Percentiles rank a stretch among this genome's conserved stretches.
Evolutionary conservation across 2,888 invertebrate genomes (phyloP).

Genomic region (Himalopsyche tibetana): DNA sequence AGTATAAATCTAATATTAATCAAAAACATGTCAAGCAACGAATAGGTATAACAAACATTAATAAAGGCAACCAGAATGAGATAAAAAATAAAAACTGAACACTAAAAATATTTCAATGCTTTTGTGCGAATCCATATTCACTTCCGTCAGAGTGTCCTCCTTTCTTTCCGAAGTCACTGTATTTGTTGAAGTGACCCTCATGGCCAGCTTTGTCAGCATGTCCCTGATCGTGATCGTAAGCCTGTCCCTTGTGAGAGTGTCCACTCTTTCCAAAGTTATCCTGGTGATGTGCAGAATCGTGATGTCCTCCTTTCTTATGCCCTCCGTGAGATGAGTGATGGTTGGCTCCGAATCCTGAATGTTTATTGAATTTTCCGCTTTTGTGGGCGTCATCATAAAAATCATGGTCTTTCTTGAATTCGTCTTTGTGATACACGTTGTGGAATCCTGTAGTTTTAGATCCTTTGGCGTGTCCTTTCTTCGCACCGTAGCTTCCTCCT

Average conservation of each 20-base stretch:
- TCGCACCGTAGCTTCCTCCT: slow-evolving; percentile 78
- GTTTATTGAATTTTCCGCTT: slow-evolving; percentile 81
- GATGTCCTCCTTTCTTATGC: slow-evolving; percentile 77
- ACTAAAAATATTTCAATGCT: slow-evolving; percentile 62
- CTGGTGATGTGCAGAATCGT: slow-evolving; percentile 76
- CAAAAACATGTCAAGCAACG: slow-evolving; percentile 42
- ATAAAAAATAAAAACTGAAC: slow-evolving; percentile 33
- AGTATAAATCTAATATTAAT: slow-evolving; percentile 40
- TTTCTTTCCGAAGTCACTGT: slow-evolving; percentile 77
- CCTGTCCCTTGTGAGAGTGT: slow-evolving; percentile 77
- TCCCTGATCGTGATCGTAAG: slow-evolving; percentile 76
- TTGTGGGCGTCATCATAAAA: slow-evolving; percentile 85
- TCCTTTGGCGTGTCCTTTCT: slow-evolving; percentile 81
- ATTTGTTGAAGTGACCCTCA: slow-evolving; percentile 76
- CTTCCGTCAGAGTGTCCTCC: slow-evolving; percentile 74
- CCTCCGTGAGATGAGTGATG: slow-evolving; percentile 77
- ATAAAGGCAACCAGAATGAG: slow-evolving; percentile 38
- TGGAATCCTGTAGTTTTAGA: slow-evolving; percentile 84
- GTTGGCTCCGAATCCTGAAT: slow-evolving; percentile 77
- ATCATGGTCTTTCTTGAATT: slow-evolving; percentile 86
- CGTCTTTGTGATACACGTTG: slow-evolving; percentile 85
- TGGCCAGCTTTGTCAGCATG: slow-evolving; percentile 78
- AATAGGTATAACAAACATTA: slow-evolving; percentile 35
- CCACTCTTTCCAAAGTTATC: slow-evolving; percentile 78
- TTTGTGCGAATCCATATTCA: slow-evolving; percentile 73